Conservation (phyloP, 2,888 invertebrate genomes). For the Sabatieria punctata region DNA sequence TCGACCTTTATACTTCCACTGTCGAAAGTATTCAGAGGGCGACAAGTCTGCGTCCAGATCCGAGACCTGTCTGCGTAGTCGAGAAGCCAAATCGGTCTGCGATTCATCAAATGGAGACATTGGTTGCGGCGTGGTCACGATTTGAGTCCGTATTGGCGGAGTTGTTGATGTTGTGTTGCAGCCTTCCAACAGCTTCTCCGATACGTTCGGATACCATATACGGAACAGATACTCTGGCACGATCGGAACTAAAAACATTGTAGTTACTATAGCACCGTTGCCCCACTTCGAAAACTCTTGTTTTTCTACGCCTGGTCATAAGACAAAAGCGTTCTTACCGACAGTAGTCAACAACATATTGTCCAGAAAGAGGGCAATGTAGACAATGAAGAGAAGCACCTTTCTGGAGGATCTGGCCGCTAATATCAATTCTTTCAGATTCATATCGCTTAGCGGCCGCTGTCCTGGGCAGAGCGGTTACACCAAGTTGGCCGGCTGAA, state of each 20-base stretch:
- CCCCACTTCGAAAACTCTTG: too few relatives aligned
- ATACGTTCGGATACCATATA: constrained; percentile 25
- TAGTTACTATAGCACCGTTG: too few relatives aligned
- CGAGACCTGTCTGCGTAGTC: background rate
- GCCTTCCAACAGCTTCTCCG: constrained; percentile 5
- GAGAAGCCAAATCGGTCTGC: too few relatives aligned
- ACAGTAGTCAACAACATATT: constrained; percentile 98
- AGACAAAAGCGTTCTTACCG: too few relatives aligned
- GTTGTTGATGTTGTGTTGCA: background rate
- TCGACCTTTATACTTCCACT: background rate
- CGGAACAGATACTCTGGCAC: constrained; percentile 89
- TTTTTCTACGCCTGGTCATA: too few relatives aligned
- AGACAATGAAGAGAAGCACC: constrained; percentile 86
- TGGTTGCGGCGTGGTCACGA: background rate
- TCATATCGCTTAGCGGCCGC: too few relatives aligned
- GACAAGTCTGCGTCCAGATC: background rate
- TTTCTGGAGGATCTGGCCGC: constrained; percentile 63
- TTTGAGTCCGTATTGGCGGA: background rate
- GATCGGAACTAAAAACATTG: constrained; percentile 64
- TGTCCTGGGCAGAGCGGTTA: too few relatives aligned
- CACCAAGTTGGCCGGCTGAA: too few relatives aligned
- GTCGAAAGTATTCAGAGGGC: background rate
- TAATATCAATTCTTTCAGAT: background rate
- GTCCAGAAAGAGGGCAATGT: constrained; percentile 87
- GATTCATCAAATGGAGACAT: too few relatives aligned